phyloP scores from a whole-genome alignment of 1,140 invertebrate genomes.

The Drosophila bocki region DNA sequence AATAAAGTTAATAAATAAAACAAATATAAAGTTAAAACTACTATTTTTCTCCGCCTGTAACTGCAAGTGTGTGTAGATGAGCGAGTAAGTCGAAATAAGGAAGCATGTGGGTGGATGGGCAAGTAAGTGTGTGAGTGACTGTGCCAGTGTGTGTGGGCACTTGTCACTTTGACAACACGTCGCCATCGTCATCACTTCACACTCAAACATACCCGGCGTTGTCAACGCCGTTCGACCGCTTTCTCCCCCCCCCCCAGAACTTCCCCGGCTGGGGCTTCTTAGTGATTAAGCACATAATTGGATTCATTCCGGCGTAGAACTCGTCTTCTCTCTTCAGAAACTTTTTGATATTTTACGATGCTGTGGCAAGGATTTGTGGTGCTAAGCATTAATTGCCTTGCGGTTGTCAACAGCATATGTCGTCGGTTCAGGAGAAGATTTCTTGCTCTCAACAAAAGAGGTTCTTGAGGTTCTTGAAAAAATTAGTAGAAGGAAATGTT shows the following conservation, averaged over 20 bases:
- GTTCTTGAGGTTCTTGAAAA: not conserved
- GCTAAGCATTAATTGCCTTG: conserved; percentile 80
- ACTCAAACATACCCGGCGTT: conserved; percentile 46
- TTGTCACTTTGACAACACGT: conserved; percentile 62
- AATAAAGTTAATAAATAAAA: too few relatives aligned
- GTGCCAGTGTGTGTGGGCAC: conserved; percentile 47
- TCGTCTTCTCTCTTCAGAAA: conserved; percentile 61
- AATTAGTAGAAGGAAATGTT: not conserved
- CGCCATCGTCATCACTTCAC: conserved; percentile 48
- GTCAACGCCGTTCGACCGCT: conserved; percentile 54
- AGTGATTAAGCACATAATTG: conserved; percentile 83
- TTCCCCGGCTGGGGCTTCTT: conserved; percentile 30
- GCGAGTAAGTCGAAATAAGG: conserved; percentile 20
- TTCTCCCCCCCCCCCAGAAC: conserved; percentile 14
- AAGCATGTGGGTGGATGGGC: conserved; percentile 30
- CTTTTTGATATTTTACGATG: conserved; percentile 74
- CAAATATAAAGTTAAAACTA: too few relatives aligned
- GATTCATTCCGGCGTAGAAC: conserved; percentile 75
- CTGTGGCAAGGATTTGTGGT: conserved; percentile 76
- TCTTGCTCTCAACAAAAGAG: not conserved
- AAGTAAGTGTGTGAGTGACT: conserved; percentile 31
- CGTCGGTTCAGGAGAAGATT: conserved; percentile 6
- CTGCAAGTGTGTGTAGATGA: conserved; percentile 14
- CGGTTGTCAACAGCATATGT: conserved; percentile 65
- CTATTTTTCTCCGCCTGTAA: not conserved